These are phyloP conservation scores for Mus spretus DNA, from an alignment of 2,797 vertebrate species.

Conservation along the genomic window DNA sequence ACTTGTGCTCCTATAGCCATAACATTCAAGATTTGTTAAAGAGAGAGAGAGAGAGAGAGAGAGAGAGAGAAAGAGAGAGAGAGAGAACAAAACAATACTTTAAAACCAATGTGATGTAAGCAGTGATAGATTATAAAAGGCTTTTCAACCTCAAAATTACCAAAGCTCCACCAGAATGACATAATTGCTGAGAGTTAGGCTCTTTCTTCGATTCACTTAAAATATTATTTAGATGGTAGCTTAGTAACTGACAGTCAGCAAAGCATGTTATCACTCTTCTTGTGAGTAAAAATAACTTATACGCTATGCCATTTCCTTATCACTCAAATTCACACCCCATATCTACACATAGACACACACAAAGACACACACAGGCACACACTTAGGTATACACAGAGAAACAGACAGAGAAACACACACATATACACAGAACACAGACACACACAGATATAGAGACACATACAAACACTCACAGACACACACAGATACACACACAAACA, in stretches of 20 bases:
- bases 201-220: constrained; percentile 56
- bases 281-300: constrained; percentile 58
- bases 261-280: constrained; percentile 40
- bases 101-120: constrained; percentile 51
- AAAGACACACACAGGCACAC: background rate
- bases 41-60: no score
- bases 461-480: background rate
- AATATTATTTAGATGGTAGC: constrained; percentile 20
- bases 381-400: background rate
- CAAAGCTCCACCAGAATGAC: constrained; percentile 33
- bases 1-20: background rate
- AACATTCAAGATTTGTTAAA: constrained; percentile 7
- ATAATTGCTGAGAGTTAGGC: no score
- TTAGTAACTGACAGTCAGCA: constrained; percentile 34
- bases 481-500: background rate
- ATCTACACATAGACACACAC: background rate
- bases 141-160: background rate
- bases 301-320: constrained; percentile 33
- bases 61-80: background rate
- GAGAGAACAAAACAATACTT: background rate
- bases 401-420: no score
- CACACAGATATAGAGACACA: background rate
- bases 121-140: constrained; percentile 7
- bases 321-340: background rate
- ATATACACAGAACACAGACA: background rate